A percentile compares a stretch with the other conserved stretches of the same genome.
Evolutionary conservation across 2,888 invertebrate genomes (phyloP).

Genomic region (Acanthosepion lycidas): DNA sequence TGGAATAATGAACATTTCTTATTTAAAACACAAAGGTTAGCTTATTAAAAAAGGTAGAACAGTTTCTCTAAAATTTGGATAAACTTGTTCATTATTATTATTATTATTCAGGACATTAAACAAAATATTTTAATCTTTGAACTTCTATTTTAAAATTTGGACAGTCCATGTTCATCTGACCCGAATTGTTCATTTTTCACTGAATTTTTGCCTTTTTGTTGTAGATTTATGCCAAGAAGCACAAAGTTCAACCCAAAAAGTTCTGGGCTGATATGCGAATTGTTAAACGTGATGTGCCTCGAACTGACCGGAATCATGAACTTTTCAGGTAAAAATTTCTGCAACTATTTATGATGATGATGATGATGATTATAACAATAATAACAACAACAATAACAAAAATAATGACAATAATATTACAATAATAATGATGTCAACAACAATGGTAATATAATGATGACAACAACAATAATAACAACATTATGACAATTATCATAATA

Average conservation of each 20-base stretch:
- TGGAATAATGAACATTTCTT: too few relatives aligned
- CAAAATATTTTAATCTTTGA: too few relatives aligned
- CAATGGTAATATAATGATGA: too few relatives aligned
- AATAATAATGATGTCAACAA: too few relatives aligned
- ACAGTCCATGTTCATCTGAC: background rate
- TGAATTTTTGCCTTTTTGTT: constrained; percentile 45
- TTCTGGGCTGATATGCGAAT: constrained; percentile 65
- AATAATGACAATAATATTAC: background rate
- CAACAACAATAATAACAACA: background rate
- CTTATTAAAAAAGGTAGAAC: too few relatives aligned
- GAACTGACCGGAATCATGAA: constrained; percentile 70
- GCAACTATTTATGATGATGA: too few relatives aligned
- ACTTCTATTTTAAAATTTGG: too few relatives aligned
- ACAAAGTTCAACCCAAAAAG: constrained; percentile 62
- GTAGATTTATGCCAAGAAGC: constrained; percentile 71
- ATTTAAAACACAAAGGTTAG: too few relatives aligned
- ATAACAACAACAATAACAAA: background rate
- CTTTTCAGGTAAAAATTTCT: constrained; percentile 65
- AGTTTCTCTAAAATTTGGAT: too few relatives aligned
- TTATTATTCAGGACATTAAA: too few relatives aligned
- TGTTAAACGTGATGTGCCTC: constrained; percentile 73
- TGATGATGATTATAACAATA: too few relatives aligned
- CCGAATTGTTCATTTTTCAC: background rate
- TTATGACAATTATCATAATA: background rate
- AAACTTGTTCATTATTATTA: too few relatives aligned